Evolutionary conservation across 2,113 vertebrate genomes (phyloP), one percentile per base, ranked within the genome.

Genomic region (Cyanoderma ruficeps): DNA sequence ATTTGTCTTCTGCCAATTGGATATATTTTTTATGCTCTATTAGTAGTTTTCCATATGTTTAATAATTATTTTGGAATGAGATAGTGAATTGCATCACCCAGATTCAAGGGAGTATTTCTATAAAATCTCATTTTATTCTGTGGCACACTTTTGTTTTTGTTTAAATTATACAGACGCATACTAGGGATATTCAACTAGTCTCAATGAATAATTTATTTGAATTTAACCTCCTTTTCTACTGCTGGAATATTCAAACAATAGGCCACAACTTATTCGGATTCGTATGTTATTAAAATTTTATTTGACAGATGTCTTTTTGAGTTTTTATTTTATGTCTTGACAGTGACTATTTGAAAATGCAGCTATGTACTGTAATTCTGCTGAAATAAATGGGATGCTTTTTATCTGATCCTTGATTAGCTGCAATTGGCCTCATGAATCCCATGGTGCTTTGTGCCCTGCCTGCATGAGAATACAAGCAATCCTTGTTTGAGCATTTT

Each of bases 131-230:
- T 80, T 87, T 94, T 81, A 87, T 92, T 91, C 57, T 46, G 27
- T 77, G 56, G 49, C 21, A 46, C 21, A 83, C 21, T 52, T 80
- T 78, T 90, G 55, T 35, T 92, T 96, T 87, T 89, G 31, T 90
- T 93, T 92, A 78, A 95, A 94, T 94, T 93, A 75, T 90, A 80
- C 28, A 41, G 55, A 63, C 2, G 10, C 25, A 63, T 83, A 76
- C 57, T 76, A 75, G 86, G 83, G 25, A 83, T 68, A 49, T 93
- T 72, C 76, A 95, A 96, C 89, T 93, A 90, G 89, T 96, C 64
- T 83, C 49, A 59, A 85, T 96, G 65, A 97, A 97, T 95, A 95
- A 96, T 95, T 95, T 92, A 93, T 92, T 90, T 93, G 71, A 93
- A 90, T 91, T 94, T 97, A 90, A 87, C 94, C 92, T 94, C 87